A percentile compares a stretch with the other conserved stretches of the same genome.
These are phyloP conservation scores for Lasiurus cinereus DNA, from an alignment of 2,113 vertebrate species.

Conservation along the genomic window DNA sequence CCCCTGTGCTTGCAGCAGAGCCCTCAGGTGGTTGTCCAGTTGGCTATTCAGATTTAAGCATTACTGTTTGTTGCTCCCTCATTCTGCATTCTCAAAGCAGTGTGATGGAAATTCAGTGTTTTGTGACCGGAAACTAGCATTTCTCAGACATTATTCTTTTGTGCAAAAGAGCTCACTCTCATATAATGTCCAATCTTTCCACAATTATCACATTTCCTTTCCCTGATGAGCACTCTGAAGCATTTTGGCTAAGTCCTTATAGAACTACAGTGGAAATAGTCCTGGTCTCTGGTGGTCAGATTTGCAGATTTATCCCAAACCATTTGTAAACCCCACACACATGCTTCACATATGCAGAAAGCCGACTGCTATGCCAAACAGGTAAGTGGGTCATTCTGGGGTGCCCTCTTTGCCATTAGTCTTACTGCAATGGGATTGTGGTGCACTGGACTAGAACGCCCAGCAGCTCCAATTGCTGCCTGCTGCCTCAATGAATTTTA, in stretches of 20 bases:
- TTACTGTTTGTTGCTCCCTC: not conserved
- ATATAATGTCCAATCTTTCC: constrained; percentile 64
- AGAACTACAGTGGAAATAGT: constrained; percentile 68
- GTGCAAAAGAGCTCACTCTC: constrained; percentile 58
- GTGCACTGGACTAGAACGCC: constrained; percentile 73
- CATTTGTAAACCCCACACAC: not conserved
- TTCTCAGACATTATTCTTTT: constrained; percentile 63
- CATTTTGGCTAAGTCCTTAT: constrained; percentile 77
- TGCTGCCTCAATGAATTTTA: constrained; percentile 82
- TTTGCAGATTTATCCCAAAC: constrained; percentile 74
- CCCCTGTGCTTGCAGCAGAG: not conserved
- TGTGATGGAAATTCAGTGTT: constrained; percentile 28
- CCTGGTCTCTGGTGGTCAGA: constrained; percentile 70
- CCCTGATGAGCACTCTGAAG: constrained; percentile 73
- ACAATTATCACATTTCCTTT: constrained; percentile 81
- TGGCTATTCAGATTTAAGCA: not conserved
- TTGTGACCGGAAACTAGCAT: not conserved
- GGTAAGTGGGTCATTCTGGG: constrained; percentile 76
- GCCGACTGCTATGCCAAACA: constrained; percentile 53
- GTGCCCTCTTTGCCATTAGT: constrained; percentile 69
- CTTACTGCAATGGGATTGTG: constrained; percentile 63
- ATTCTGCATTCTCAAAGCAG: constrained; percentile 40
- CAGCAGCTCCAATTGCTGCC: constrained; percentile 66
- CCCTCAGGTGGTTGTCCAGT: not conserved
- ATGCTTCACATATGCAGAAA: constrained; percentile 67